These are phyloP conservation scores for Myoxocephalus aenaeus DNA, from an alignment of 2,797 vertebrate species.

Conservation along the genomic window DNA sequence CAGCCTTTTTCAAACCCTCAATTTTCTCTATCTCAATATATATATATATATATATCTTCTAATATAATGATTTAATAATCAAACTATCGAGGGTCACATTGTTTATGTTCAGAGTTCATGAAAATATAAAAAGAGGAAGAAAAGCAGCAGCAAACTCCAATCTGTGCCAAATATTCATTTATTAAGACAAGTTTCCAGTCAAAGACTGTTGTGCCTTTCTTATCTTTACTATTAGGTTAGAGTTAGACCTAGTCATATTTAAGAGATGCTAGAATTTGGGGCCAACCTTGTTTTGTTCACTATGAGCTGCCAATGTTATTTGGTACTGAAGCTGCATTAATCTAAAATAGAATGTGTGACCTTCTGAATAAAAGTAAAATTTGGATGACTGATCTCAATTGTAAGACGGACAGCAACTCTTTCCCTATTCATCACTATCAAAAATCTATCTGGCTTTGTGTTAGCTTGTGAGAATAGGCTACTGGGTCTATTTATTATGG, in stretches of 20 bases:
- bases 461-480: not conserved
- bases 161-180: conserved; percentile 1
- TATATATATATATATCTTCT: no score
- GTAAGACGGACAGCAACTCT: no score
- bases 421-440: conserved; percentile 12
- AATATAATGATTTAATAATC: not conserved
- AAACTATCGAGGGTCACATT: conserved; percentile 13
- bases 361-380: conserved; percentile 1
- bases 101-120: not conserved
- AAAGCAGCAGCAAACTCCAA: not conserved
- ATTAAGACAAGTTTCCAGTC: not conserved
- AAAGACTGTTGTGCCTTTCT: not conserved
- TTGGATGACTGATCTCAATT: not conserved
- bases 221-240: not conserved
- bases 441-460: conserved; percentile 22
- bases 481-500: not conserved
- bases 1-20: not conserved
- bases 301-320: not conserved
- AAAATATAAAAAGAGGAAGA: not conserved
- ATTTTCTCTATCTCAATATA: conserved; percentile 10
- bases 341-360: conserved; percentile 5
- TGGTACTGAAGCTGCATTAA: not conserved
- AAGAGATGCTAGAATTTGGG: not conserved
- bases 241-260: not conserved
- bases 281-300: not conserved